phyloP scores from a whole-genome alignment of 2,797 vertebrate genomes.

The Sebastolobus alascanus region DNA sequence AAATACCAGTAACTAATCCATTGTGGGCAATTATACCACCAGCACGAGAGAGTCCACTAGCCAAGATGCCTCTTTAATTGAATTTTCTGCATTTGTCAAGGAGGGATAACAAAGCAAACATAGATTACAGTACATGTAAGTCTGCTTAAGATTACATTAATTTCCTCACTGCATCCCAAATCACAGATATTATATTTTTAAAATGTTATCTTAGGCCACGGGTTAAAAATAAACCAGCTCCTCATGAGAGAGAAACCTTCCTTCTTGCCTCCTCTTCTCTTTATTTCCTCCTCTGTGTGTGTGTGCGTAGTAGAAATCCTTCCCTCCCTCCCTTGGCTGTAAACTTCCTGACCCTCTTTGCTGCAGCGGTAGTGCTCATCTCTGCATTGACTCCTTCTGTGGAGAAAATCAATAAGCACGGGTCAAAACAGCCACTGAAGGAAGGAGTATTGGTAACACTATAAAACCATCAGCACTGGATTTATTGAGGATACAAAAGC shows the following conservation, averaged over 20 bases:
- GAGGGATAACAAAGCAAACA: neutral
- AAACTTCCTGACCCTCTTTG: slow-evolving; percentile 78
- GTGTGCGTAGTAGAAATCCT: slow-evolving; percentile 49
- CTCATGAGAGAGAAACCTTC: slow-evolving; percentile 32
- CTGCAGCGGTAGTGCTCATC: slow-evolving; percentile 72
- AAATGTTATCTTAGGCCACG: slow-evolving; percentile 22
- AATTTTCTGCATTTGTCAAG: neutral
- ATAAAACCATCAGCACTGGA: slow-evolving; percentile 64
- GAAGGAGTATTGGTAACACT: slow-evolving; percentile 64
- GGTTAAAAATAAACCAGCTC: slow-evolving; percentile 55
- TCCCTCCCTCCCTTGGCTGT: slow-evolving; percentile 57
- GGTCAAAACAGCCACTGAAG: slow-evolving; percentile 74
- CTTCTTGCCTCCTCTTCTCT: slow-evolving; percentile 25
- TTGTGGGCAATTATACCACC: neutral
- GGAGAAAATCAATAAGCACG: slow-evolving; percentile 77
- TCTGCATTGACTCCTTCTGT: slow-evolving; percentile 71
- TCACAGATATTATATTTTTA: slow-evolving; percentile 27
- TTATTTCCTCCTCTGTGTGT: slow-evolving; percentile 17
- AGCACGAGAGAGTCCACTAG: neutral
- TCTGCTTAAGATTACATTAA: neutral
- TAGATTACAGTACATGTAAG: neutral
- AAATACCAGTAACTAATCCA: neutral
- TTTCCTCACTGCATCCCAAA: slow-evolving; percentile 7
- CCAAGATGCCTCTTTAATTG: neutral
- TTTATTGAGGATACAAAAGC: slow-evolving; percentile 37